Percentiles rank a stretch among this genome's conserved stretches.
Evolutionary conservation across 2,888 invertebrate species (phyloP).

Genomic region (Malachius bipustulatus): DNA sequence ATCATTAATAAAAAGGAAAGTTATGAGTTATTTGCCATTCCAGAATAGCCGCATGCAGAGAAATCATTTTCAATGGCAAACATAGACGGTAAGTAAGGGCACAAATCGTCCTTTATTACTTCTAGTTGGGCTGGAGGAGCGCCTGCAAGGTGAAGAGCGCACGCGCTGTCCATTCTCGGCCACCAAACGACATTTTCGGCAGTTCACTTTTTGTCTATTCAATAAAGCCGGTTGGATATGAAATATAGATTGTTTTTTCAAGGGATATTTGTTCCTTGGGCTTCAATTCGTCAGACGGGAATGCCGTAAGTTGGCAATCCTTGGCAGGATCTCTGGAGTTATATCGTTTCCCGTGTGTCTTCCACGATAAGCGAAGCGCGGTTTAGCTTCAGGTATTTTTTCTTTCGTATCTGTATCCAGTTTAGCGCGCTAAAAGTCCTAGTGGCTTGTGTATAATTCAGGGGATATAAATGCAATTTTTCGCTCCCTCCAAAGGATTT

Average conservation of each 20-base stretch:
- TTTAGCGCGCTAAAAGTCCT: not conserved
- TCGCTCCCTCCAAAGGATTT: too few relatives aligned
- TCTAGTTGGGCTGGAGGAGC: too few relatives aligned
- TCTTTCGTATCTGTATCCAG: constrained; percentile 1
- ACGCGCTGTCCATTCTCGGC: too few relatives aligned
- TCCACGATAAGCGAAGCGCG: constrained; percentile 23
- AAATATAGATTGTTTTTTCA: constrained; percentile 29
- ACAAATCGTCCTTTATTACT: too few relatives aligned
- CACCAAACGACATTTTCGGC: too few relatives aligned
- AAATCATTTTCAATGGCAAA: too few relatives aligned
- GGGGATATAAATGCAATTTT: constrained; percentile 1
- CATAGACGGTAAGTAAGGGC: too few relatives aligned
- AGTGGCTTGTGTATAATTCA: not conserved
- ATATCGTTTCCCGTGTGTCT: constrained; percentile 22
- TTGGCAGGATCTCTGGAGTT: constrained; percentile 25
- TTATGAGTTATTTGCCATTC: too few relatives aligned
- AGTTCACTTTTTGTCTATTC: constrained; percentile 25
- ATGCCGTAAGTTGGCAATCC: constrained; percentile 24
- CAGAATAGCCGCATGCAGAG: too few relatives aligned
- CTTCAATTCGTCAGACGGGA: constrained; percentile 22
- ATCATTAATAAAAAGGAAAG: too few relatives aligned
- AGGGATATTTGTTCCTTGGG: constrained; percentile 21
- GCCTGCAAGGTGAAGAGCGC: too few relatives aligned
- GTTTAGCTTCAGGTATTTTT: not conserved
- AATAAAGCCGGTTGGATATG: constrained; percentile 27